Conservation (phyloP, 2,797 vertebrate species). For the Sphaeramia orbicularis region DNA sequence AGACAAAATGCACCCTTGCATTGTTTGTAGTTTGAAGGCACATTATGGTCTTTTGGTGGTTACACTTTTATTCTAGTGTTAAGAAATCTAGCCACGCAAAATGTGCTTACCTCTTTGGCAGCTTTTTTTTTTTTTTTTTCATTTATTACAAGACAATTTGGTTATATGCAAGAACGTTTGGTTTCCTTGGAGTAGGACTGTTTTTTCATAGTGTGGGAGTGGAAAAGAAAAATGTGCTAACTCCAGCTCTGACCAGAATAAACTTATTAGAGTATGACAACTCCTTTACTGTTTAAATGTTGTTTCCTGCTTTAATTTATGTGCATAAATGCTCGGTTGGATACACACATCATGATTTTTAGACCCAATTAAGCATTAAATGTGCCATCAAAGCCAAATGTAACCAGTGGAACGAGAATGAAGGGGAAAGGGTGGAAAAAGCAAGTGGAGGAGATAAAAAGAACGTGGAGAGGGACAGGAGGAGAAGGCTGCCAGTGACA, state of each 20-base stretch:
- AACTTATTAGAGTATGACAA: constrained; percentile 36
- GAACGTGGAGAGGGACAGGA: constrained; percentile 49
- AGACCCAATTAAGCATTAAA: constrained; percentile 53
- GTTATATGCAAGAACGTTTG: too few relatives aligned
- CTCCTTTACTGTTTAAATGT: constrained; percentile 28
- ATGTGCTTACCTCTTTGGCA: too few relatives aligned
- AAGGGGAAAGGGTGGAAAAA: constrained; percentile 8
- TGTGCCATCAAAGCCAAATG: constrained; percentile 41
- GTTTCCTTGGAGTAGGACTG: too few relatives aligned
- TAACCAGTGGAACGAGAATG: constrained; percentile 25
- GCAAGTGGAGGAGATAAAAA: constrained; percentile 33
- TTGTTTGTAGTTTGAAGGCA: too few relatives aligned
- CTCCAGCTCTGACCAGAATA: constrained; percentile 30
- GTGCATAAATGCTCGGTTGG: constrained; percentile 22
- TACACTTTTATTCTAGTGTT: too few relatives aligned
- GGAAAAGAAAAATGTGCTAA: too few relatives aligned
- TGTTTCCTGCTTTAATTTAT: constrained; percentile 14
- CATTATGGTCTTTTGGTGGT: too few relatives aligned
- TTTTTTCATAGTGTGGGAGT: too few relatives aligned
- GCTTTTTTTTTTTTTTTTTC: too few relatives aligned
- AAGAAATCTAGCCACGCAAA: too few relatives aligned
- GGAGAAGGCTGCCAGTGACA: constrained; percentile 69
- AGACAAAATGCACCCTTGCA: too few relatives aligned
- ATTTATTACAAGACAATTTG: too few relatives aligned
- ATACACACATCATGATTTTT: constrained; percentile 38